phyloP scores from a whole-genome alignment of 2,797 vertebrate species.

The Anisognathus igniventris region DNA sequence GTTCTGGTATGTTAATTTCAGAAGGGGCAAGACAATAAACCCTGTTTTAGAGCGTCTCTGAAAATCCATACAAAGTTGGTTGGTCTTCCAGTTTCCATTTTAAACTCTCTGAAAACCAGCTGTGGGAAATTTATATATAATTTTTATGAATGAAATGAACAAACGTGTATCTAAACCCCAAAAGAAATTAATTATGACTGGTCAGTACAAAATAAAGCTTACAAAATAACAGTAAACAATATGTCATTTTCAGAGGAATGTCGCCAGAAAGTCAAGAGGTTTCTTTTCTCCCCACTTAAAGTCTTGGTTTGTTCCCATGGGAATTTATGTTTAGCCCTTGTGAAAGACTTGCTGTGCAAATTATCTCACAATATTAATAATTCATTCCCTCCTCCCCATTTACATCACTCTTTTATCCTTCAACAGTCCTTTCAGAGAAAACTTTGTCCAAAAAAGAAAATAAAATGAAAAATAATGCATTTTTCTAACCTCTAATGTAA shows the following conservation, averaged over 20 bases:
- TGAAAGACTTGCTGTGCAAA: neutral
- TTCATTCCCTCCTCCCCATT: neutral
- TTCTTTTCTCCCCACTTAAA: neutral
- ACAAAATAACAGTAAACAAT: neutral
- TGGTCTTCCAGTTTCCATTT: neutral
- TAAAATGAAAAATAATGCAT: neutral
- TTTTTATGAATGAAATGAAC: neutral
- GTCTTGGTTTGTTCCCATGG: neutral
- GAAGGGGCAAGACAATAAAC: neutral
- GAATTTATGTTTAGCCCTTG: neutral
- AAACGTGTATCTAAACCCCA: neutral
- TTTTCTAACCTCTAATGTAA: slow-evolving; percentile 38
- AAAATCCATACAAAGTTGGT: neutral
- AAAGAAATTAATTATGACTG: neutral
- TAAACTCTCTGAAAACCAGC: neutral
- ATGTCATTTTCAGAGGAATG: neutral
- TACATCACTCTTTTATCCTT: neutral
- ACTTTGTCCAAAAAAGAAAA: neutral
- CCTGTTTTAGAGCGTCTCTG: neutral
- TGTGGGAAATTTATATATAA: neutral
- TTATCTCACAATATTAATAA: neutral
- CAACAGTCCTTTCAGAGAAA: neutral
- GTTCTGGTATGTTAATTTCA: neutral
- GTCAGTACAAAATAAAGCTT: neutral
- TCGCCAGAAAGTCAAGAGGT: neutral